These are phyloP conservation scores for Mesoligia furuncula DNA, from an alignment of 2,888 invertebrate genomes.

Conservation along the genomic window DNA sequence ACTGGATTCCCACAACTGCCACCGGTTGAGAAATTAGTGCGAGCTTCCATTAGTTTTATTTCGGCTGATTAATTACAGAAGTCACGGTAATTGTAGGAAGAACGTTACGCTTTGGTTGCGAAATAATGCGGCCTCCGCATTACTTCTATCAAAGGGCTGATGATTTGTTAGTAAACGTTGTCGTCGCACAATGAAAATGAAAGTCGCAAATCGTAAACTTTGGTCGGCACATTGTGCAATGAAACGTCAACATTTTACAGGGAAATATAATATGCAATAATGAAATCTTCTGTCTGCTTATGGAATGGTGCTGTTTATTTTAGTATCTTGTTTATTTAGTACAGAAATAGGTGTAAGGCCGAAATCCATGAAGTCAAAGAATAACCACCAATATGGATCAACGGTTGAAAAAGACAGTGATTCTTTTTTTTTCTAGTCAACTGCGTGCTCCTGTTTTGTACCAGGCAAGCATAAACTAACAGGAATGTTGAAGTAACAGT, in stretches of 20 bases:
- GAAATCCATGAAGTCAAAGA: not conserved
- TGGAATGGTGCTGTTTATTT: constrained; percentile 8
- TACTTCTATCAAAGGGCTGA: constrained; percentile 27
- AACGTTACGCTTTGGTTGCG: constrained; percentile 22
- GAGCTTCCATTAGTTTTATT: constrained; percentile 56
- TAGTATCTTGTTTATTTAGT: constrained; percentile 3
- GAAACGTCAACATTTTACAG: constrained; percentile 19
- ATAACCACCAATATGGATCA: not conserved
- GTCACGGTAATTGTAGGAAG: constrained; percentile 44
- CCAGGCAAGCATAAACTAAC: constrained; percentile 56
- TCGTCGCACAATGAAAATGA: constrained; percentile 45
- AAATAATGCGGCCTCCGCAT: constrained; percentile 30
- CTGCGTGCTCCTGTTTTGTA: constrained; percentile 67
- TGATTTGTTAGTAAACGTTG: constrained; percentile 50
- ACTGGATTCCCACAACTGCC: constrained; percentile 46
- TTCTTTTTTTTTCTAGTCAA: constrained; percentile 56
- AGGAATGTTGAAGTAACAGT: constrained; percentile 49
- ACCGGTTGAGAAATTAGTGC: constrained; percentile 55
- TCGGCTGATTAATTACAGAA: constrained; percentile 61
- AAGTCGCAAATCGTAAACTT: constrained; percentile 49
- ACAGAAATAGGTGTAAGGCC: not conserved
- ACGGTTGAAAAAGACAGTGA: not conserved
- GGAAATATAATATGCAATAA: constrained; percentile 3
- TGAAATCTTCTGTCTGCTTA: constrained; percentile 20
- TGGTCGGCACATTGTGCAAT: constrained; percentile 30